Percentiles rank a stretch among this genome's conserved stretches.
These are phyloP conservation scores for Scaptodrosophila lebanonensis DNA, from an alignment of 1,140 invertebrate genomes.

Conservation along the genomic window DNA sequence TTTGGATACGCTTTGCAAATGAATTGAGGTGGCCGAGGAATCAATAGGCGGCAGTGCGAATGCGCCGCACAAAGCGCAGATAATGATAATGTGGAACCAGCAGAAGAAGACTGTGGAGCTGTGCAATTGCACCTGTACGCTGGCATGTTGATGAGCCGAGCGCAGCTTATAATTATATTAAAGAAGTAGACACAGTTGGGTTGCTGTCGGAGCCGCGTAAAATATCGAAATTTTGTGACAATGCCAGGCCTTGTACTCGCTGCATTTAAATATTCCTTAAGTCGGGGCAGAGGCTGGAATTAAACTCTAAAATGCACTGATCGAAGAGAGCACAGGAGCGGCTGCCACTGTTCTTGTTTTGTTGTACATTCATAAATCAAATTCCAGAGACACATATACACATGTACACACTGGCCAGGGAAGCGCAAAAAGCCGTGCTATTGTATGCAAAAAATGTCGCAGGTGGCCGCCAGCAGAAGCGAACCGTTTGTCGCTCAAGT, in stretches of 20 bases:
- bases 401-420: too few species aligned
- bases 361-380: constrained; percentile 67
- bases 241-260: too few species aligned
- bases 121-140: constrained; percentile 65
- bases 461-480: constrained; percentile 48
- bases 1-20: constrained; percentile 75
- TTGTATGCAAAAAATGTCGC: constrained; percentile 50
- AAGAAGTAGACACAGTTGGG: constrained; percentile 69
- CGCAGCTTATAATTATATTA: constrained; percentile 72
- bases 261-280: too few species aligned
- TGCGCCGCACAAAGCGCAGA: constrained; percentile 46
- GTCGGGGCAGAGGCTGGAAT: too few species aligned
- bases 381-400: constrained; percentile 35
- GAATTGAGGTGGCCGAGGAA: constrained; percentile 62
- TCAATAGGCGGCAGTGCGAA: constrained; percentile 30
- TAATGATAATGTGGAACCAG: constrained; percentile 72
- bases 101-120: constrained; percentile 29
- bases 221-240: too few species aligned
- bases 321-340: too few species aligned
- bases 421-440: constrained; percentile 21
- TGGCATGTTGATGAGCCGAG: constrained; percentile 58
- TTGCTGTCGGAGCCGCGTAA: constrained; percentile 54
- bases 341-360: too few species aligned
- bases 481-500: constrained; percentile 45
- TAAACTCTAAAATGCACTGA: too few species aligned